Conservation (phyloP, 64 coral and sea anemone species). For the Platygyra sinensis region DNA sequence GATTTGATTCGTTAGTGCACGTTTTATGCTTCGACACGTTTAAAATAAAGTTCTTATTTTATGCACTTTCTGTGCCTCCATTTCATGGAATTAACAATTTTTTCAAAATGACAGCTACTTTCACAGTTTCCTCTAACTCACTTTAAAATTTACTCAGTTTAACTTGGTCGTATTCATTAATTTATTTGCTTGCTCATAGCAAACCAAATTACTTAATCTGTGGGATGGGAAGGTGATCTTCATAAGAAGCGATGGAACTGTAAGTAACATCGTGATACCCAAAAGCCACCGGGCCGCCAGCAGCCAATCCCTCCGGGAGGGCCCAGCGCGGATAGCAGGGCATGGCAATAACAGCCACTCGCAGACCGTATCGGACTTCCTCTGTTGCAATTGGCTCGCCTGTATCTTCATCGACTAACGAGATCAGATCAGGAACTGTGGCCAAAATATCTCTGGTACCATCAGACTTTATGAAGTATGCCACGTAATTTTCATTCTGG, state of each 20-base stretch:
- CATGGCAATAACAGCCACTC: conserved; percentile 82
- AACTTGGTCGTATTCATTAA: too few species aligned
- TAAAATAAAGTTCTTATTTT: too few species aligned
- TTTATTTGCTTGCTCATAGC: too few species aligned
- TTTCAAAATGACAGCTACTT: too few species aligned
- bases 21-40: too few species aligned
- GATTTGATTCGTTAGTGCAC: too few species aligned
- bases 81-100: too few species aligned
- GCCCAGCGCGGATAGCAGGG: conserved; percentile 57
- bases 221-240: conserved; percentile 73
- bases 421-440: conserved; percentile 87
- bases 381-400: conserved; percentile 89
- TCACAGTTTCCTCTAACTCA: too few species aligned
- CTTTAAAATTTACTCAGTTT: too few species aligned
- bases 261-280: conserved; percentile 72
- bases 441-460: conserved; percentile 68
- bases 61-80: too few species aligned
- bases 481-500: conserved; percentile 93
- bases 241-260: conserved; percentile 58
- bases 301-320: conserved; percentile 44
- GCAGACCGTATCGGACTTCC: conserved; percentile 86
- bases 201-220: neutral
- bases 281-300: conserved; percentile 86
- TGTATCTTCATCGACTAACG: conserved; percentile 82
- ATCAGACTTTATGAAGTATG: conserved; percentile 37